Base-by-base conservation (phyloP, 1,140 invertebrate species). In the Pristionchus pacificus region DNA sequence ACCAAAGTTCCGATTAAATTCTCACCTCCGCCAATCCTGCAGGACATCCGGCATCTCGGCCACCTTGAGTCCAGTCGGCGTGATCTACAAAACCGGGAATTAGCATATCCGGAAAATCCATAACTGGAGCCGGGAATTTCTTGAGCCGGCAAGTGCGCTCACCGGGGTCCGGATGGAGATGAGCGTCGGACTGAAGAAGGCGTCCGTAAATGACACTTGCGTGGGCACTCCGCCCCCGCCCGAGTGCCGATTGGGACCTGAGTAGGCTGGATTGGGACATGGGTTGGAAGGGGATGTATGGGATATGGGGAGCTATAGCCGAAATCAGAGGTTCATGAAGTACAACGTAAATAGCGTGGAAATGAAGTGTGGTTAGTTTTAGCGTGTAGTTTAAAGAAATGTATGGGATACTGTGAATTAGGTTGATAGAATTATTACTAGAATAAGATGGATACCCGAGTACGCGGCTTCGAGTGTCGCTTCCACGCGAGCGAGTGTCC, bases 1-100 rank as follows among this genome's bases (percentile, higher is more conserved):
- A n/a, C n/a, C n/a, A n/a, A n/a, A n/a, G n/a, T n/a, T n/a, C n/a
- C n/a, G n/a, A n/a, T n/a, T n/a, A n/a, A n/a, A n/a, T n/a, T n/a
- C n/a, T 27, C 64, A 68, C 27, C 74, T 25, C 29, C 70, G 58
- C 74, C 74, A 75, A 38, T 75, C 74, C 57, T 75, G 74, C 49
- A 75, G 68, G 6, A 75, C 74, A 69, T 75, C 74, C 30, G 62
- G 31, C 19, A 75, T 65, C 24, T 49, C 59, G 2, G 74, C 74
- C 1, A 74, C 38, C 25, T 58, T 25, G 30, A 49, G 57, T 1
- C 65, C 74, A 58, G 71, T 75, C 1, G 65, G 61, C 19, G 19
- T 38, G 24, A 73, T 25, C 33, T 75, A 25, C 33, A 74, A 74
- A 32, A 74, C 0, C 32, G 3, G 14, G 57, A 60, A 15, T 65